Percentiles rank a stretch among this genome's conserved stretches.
Conservation (phyloP, 2,113 vertebrate genomes). For the Paradoxurus hermaphroditus region DNA sequence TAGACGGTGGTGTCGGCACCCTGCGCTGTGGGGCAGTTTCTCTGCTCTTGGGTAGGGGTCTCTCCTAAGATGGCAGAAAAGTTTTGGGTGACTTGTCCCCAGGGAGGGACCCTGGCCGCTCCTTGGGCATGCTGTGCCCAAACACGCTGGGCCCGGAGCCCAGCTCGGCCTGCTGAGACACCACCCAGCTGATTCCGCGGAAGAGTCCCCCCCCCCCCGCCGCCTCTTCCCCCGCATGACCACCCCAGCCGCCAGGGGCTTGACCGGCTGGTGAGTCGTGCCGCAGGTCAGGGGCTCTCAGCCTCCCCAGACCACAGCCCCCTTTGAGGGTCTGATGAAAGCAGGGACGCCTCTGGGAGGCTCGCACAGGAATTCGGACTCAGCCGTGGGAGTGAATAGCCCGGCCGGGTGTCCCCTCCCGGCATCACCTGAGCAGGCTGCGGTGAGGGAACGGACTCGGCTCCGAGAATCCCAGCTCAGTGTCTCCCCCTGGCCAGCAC, state of each 20-base stretch:
- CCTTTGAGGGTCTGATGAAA: background rate
- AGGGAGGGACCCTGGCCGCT: background rate
- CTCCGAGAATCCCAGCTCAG: background rate
- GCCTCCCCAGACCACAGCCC: background rate
- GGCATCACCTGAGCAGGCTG: rapidly evolving
- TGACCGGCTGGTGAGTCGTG: rapidly evolving
- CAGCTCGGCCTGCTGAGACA: background rate
- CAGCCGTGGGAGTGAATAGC: background rate
- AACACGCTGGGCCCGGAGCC: rapidly evolving
- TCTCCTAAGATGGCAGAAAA: background rate
- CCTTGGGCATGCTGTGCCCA: background rate
- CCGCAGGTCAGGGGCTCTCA: background rate
- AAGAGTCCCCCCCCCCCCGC: background rate
- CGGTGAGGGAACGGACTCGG: background rate
- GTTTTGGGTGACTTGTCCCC: background rate
- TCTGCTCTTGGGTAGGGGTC: background rate
- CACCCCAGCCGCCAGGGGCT: background rate
- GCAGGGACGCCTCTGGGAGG: background rate
- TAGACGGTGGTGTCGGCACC: rapidly evolving
- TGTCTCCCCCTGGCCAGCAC: slow-evolving; percentile 10
- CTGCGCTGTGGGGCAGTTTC: background rate
- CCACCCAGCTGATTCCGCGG: background rate
- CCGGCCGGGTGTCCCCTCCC: background rate
- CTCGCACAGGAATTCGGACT: background rate
- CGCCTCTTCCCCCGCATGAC: rapidly evolving